A percentile compares a stretch with the other conserved stretches of the same genome.
phyloP scores from a whole-genome alignment of 2,113 vertebrate species.

The Bufo bufo region DNA sequence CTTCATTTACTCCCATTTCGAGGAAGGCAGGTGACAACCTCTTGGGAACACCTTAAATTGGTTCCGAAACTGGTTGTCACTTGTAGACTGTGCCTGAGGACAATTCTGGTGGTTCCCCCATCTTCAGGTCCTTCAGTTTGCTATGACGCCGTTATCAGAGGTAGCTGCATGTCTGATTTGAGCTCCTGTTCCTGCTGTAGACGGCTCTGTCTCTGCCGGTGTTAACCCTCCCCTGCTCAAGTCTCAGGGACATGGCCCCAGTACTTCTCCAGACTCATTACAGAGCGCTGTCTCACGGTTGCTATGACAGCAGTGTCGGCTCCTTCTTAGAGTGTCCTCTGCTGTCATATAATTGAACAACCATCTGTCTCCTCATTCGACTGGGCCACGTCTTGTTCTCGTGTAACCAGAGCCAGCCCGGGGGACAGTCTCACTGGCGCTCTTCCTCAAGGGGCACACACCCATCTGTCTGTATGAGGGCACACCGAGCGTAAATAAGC shows the following conservation, averaged over 20 bases:
- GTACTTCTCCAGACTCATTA: not conserved
- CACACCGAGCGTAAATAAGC: not conserved
- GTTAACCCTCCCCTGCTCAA: not conserved
- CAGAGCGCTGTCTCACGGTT: slow-evolving; percentile 31
- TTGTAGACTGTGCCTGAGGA: not conserved
- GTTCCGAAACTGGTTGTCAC: not conserved
- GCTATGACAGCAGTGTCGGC: slow-evolving; percentile 39
- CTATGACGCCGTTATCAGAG: not conserved
- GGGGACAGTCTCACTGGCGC: not conserved
- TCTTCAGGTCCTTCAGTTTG: not conserved
- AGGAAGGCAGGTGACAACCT: not conserved
- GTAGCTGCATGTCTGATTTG: not conserved
- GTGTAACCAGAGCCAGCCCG: slow-evolving; percentile 19
- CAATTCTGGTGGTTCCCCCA: not conserved
- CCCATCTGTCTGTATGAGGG: not conserved
- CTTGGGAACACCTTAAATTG: not conserved
- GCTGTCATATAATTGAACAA: slow-evolving; percentile 1
- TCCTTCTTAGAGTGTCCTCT: not conserved
- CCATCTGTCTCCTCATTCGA: slow-evolving; percentile 59
- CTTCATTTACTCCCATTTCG: too few species aligned
- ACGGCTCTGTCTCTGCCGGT: not conserved
- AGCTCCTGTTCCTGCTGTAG: not conserved
- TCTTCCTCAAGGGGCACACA: not conserved
- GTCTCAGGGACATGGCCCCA: not conserved
- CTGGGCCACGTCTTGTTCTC: slow-evolving; percentile 10